These are phyloP conservation scores for Oceanodroma tethys DNA, from an alignment of 2,113 vertebrate genomes.

Conservation along the genomic window DNA sequence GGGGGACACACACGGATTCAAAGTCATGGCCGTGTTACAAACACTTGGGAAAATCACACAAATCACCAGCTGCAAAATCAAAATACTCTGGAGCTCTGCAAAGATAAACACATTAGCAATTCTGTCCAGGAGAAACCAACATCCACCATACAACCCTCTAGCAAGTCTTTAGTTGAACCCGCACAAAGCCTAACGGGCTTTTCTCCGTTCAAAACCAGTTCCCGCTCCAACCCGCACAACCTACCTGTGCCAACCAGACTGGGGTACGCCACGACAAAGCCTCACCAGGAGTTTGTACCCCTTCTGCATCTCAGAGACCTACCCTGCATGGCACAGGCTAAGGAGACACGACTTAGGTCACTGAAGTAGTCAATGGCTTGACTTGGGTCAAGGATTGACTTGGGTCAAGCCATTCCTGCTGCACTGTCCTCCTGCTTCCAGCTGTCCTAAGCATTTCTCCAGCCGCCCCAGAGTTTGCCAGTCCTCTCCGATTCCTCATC, in stretches of 20 bases:
- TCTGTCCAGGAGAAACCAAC: background rate
- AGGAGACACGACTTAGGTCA: background rate
- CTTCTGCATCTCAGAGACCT: background rate
- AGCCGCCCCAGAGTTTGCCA: background rate
- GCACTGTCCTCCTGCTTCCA: background rate
- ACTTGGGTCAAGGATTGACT: background rate
- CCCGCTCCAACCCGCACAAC: background rate
- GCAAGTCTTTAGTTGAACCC: background rate
- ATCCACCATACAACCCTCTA: background rate
- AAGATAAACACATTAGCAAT: background rate
- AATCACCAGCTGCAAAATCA: background rate
- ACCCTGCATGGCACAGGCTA: background rate
- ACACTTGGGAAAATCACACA: background rate
- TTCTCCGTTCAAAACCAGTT: background rate
- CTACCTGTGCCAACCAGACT: background rate
- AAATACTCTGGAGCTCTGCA: background rate
- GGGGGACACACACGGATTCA: background rate
- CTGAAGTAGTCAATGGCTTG: background rate
- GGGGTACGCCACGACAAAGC: accelerated
- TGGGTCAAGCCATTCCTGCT: background rate
- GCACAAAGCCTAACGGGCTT: background rate
- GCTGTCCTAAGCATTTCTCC: background rate
- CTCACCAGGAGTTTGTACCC: background rate
- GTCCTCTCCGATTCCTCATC: background rate
- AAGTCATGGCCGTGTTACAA: background rate